Percentiles rank a stretch among this genome's conserved stretches.
Evolutionary conservation across 2,797 vertebrate genomes (phyloP).

Genomic region (Clamator glandarius): DNA sequence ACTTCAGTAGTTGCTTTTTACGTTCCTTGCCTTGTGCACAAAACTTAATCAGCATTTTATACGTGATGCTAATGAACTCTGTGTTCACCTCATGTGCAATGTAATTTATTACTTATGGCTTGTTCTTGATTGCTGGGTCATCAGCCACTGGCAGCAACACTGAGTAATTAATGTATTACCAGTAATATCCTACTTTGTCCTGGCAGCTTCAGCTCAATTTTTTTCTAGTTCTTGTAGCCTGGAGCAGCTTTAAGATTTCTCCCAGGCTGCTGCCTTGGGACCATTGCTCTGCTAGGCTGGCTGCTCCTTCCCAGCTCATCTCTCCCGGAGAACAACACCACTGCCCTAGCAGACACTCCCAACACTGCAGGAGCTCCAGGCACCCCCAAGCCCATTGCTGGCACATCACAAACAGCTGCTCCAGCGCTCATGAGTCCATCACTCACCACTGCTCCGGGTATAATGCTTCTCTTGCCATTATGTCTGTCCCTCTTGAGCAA

Average conservation of each 20-base stretch:
- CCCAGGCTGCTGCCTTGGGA: neutral
- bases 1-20: neutral
- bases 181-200: neutral
- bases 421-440: neutral
- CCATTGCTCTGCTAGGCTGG: neutral
- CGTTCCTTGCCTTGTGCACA: neutral
- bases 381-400: neutral
- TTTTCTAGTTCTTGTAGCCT: neutral
- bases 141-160: neutral
- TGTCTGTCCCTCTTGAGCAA: neutral
- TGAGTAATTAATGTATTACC: neutral
- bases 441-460: neutral
- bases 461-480: neutral
- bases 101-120: neutral
- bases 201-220: neutral
- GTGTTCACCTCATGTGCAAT: neutral
- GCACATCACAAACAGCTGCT: neutral
- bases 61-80: neutral
- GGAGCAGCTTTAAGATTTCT: neutral
- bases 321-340: neutral
- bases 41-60: neutral
- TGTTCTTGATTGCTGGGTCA: neutral
- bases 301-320: neutral
- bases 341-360: neutral
- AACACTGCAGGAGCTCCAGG: neutral